Evolutionary conservation across 2,113 vertebrate genomes (phyloP).

Genomic region (Scomber scombrus): DNA sequence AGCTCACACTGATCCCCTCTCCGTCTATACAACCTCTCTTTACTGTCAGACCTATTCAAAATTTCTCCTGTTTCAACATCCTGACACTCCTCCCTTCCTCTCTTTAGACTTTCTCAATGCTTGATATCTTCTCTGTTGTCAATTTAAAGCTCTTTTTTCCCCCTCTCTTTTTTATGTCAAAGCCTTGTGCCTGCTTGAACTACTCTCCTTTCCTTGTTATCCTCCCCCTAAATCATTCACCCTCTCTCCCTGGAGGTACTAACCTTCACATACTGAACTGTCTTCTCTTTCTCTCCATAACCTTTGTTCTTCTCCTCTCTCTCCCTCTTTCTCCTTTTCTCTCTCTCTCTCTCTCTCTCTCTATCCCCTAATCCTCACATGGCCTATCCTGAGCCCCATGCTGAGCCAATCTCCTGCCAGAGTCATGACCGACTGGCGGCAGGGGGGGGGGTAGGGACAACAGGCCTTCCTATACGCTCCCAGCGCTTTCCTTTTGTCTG

Average conservation of each 20-base stretch:
- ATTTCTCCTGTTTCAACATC: slow-evolving; percentile 37
- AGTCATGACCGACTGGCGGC: slow-evolving; percentile 17
- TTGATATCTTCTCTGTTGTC: slow-evolving; percentile 12
- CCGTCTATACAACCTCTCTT: neutral
- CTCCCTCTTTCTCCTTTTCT: slow-evolving; percentile 1
- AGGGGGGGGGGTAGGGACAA: slow-evolving; percentile 61
- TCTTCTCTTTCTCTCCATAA: slow-evolving; percentile 26
- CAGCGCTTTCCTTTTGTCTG: slow-evolving; percentile 47
- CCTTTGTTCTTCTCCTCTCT: slow-evolving; percentile 28
- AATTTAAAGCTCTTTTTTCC: neutral
- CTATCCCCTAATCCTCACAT: slow-evolving; percentile 53
- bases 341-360: slow-evolving; percentile 7
- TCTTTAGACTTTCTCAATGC: slow-evolving; percentile 37
- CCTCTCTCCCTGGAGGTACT: neutral
- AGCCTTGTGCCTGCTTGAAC: slow-evolving; percentile 20
- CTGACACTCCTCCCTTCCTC: slow-evolving; percentile 31
- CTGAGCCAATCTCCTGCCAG: slow-evolving; percentile 61
- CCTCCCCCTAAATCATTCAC: slow-evolving; percentile 21
- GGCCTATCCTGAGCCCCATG: slow-evolving; percentile 51
- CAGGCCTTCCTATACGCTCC: slow-evolving; percentile 32
- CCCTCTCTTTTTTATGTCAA: neutral
- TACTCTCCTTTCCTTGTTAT: neutral
- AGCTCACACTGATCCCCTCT: slow-evolving; percentile 1
- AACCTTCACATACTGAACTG: slow-evolving; percentile 6
- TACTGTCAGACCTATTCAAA: slow-evolving; percentile 26